A percentile compares a stretch with the other conserved stretches of the same genome.
phyloP scores from a whole-genome alignment of 2,888 invertebrate genomes.

The Drosophila kanekoi region DNA sequence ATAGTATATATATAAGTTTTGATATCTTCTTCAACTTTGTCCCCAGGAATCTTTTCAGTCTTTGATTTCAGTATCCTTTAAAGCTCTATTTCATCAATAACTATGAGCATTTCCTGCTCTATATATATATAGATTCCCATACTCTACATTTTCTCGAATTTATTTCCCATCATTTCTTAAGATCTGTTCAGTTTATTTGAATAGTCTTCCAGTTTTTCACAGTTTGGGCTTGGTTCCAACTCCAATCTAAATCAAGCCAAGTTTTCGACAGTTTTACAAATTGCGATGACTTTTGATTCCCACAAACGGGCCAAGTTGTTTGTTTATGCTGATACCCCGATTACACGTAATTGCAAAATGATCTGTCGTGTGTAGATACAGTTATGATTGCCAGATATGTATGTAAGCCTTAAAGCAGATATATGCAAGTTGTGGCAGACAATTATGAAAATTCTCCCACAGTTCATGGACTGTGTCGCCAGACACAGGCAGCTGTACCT shows the following conservation, averaged over 20 bases:
- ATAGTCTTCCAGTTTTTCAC: neutral
- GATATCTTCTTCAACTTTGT: too few species aligned
- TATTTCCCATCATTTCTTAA: too few species aligned
- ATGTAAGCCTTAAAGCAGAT: neutral
- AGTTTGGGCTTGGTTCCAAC: neutral
- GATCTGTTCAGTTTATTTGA: too few species aligned
- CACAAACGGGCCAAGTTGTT: slow-evolving; percentile 7
- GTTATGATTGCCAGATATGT: slow-evolving; percentile 32
- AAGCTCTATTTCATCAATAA: too few species aligned
- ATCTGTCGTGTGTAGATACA: slow-evolving; percentile 31
- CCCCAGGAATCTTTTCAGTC: too few species aligned
- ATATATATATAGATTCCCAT: too few species aligned
- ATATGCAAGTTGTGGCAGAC: slow-evolving; percentile 26
- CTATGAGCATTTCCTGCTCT: too few species aligned
- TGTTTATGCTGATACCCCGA: slow-evolving; percentile 16
- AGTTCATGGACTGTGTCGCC: slow-evolving; percentile 56
- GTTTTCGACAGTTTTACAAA: neutral
- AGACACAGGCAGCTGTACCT: slow-evolving; percentile 26
- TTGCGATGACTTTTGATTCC: slow-evolving; percentile 20
- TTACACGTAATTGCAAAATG: slow-evolving; percentile 40
- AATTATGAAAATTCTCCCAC: slow-evolving; percentile 69
- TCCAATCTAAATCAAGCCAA: slow-evolving; percentile 16
- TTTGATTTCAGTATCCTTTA: too few species aligned
- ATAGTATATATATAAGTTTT: too few species aligned
- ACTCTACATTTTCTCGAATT: too few species aligned